Evolutionary conservation across 1,140 invertebrate genomes (phyloP).

Genomic region (Oreohelix idahoensis): DNA sequence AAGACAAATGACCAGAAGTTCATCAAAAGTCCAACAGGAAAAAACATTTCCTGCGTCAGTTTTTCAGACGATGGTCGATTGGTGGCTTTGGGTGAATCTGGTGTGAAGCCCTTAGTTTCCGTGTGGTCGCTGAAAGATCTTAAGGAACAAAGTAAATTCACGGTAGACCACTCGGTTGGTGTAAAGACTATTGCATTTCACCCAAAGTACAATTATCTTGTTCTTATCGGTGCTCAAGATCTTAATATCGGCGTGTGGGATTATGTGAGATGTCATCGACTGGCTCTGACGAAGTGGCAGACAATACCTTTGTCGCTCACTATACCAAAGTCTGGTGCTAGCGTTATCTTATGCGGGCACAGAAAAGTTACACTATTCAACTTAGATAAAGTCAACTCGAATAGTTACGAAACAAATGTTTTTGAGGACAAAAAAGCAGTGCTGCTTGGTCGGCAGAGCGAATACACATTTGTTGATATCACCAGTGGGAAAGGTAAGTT

Average conservation of each 20-base stretch:
- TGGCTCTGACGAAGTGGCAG: slow-evolving; percentile 27
- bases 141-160: slow-evolving; percentile 18
- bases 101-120: slow-evolving; percentile 22
- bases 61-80: slow-evolving; percentile 30
- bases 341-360: slow-evolving; percentile 28
- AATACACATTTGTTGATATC: slow-evolving; percentile 39
- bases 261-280: not conserved
- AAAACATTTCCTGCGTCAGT: not conserved
- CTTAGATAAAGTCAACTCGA: slow-evolving; percentile 15
- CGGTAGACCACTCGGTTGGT: not conserved
- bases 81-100: slow-evolving; percentile 36
- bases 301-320: slow-evolving; percentile 15
- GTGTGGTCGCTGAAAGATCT: slow-evolving; percentile 10
- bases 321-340: slow-evolving; percentile 16
- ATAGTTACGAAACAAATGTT: slow-evolving; percentile 28
- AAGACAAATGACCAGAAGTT: slow-evolving; percentile 28
- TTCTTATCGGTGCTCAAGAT: slow-evolving; percentile 2
- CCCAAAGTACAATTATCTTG: not conserved
- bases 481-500: slow-evolving; percentile 14
- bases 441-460: slow-evolving; percentile 28
- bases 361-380: slow-evolving; percentile 29
- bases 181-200: slow-evolving; percentile 19
- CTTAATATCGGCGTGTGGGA: slow-evolving; percentile 16
- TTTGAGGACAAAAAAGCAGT: slow-evolving; percentile 29
- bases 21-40: slow-evolving; percentile 21